These are phyloP conservation scores for Agonopterix subpropinquella DNA, from an alignment of 2,888 invertebrate species.

Conservation along the genomic window DNA sequence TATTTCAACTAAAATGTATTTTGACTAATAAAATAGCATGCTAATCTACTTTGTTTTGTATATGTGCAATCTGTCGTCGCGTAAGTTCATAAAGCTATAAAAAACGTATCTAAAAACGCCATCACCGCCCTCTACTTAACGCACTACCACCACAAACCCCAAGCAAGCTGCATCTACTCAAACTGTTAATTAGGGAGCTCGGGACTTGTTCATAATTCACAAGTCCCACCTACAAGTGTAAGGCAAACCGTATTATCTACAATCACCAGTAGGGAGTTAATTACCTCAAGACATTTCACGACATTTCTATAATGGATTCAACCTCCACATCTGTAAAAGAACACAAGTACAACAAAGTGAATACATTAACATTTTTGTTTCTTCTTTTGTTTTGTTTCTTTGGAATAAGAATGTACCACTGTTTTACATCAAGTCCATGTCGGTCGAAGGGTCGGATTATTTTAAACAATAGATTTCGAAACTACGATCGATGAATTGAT, in stretches of 20 bases:
- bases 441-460: conserved; percentile 23
- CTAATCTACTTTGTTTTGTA: conserved; percentile 8
- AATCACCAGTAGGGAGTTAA: conserved; percentile 74
- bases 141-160: conserved; percentile 47
- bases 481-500: no score
- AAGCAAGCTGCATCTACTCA: conserved; percentile 65
- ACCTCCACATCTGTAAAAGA: conserved; percentile 75
- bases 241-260: conserved; percentile 64
- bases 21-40: conserved; percentile 18
- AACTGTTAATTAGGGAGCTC: conserved; percentile 38
- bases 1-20: neutral
- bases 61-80: conserved; percentile 16
- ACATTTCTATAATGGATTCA: conserved; percentile 73
- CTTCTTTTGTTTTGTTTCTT: conserved; percentile 23
- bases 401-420: conserved; percentile 55
- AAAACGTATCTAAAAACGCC: conserved; percentile 22
- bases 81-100: conserved; percentile 4
- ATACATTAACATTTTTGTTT: conserved; percentile 44
- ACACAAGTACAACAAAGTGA: conserved; percentile 76
- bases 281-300: conserved; percentile 75
- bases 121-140: conserved; percentile 47
- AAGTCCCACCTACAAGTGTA: conserved; percentile 39
- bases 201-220: conserved; percentile 3
- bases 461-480: no score
- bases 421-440: conserved; percentile 72